These are phyloP conservation scores for Eupithecia tripunctaria DNA, from an alignment of 2,888 invertebrate genomes.

Conservation along the genomic window DNA sequence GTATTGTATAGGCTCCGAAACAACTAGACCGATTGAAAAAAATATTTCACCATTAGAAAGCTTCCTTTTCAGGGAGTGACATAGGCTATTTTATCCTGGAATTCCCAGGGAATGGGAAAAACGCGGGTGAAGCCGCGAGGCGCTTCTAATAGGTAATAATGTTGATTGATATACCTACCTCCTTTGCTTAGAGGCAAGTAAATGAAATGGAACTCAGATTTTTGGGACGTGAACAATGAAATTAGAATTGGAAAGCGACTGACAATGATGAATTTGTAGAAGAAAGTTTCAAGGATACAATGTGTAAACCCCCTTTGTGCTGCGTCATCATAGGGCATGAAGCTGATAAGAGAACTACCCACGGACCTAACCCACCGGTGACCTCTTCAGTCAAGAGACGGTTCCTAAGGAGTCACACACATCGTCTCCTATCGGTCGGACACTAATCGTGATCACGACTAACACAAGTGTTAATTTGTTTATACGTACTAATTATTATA, in stretches of 20 bases:
- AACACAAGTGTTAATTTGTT: not conserved
- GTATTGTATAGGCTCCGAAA: too few species aligned
- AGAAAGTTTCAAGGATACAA: not conserved
- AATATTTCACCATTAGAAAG: too few species aligned
- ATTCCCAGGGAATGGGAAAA: too few species aligned
- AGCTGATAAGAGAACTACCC: conserved; percentile 1
- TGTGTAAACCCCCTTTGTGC: not conserved
- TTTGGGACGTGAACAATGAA: not conserved
- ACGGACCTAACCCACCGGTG: not conserved
- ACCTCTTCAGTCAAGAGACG: not conserved
- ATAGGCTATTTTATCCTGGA: too few species aligned
- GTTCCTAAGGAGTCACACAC: not conserved
- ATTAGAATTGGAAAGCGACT: not conserved
- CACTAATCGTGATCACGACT: conserved; percentile 24
- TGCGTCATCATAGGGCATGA: not conserved
- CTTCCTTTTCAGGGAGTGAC: too few species aligned
- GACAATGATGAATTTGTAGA: not conserved
- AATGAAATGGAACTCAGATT: not conserved
- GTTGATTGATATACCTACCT: not conserved
- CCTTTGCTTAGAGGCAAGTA: not conserved
- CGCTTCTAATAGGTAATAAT: too few species aligned
- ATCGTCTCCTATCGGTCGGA: conserved; percentile 29
- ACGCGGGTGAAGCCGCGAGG: too few species aligned
- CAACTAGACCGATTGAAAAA: too few species aligned
- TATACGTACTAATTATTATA: not conserved